Evolutionary conservation across 2,113 vertebrate species (phyloP), one percentile per base, ranked within the genome.

Genomic region (Henicopernis longicauda): DNA sequence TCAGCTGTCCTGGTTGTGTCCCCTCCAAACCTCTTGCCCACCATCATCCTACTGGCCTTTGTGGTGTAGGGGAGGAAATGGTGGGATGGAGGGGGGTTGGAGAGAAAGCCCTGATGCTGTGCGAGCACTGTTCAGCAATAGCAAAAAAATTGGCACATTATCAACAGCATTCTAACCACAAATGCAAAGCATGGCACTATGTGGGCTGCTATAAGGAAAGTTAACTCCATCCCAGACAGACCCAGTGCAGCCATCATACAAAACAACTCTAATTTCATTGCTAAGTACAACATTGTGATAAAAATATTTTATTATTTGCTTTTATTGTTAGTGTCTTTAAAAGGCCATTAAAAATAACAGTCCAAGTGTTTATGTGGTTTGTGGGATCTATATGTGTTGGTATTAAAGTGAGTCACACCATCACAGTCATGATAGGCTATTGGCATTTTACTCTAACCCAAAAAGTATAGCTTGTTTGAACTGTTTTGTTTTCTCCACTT

Each of bases 271-370:
- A n/a, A 49, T 45, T 71, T 40, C 25, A 72, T 82, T 95, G 79
- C 58, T 45, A 86, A 90, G 36, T 16, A 76, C 31, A 90, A 54
- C 31, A 71, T 26, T 0, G 9, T 36, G 81, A 67, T 93, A 92
- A 97, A 93, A 69, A 86, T 86, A 29, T 45, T 95, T 95, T 85
- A 80, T 77, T 93, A 50, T 66, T 92, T 83, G n/a, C 42, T 71
- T 95, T 91, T 92, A 77, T 81, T 66, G 72, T 73, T 74, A 81
- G 3, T 47, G 57, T 81, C 70, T 91, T 96, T 93, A 82, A 97
- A 95, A 91, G 34, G 32, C 50, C 71, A 61, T 85, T 94, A 92
- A 93, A 94, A 94, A 94, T 93, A 91, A 73, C 57, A 90, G 58
- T 58, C 85, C 50, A 95, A 95, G 93, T 89, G 62, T 83, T 96